These are phyloP conservation scores for Eupithecia pulchellata DNA, from an alignment of 2,888 invertebrate species.

Conservation along the genomic window DNA sequence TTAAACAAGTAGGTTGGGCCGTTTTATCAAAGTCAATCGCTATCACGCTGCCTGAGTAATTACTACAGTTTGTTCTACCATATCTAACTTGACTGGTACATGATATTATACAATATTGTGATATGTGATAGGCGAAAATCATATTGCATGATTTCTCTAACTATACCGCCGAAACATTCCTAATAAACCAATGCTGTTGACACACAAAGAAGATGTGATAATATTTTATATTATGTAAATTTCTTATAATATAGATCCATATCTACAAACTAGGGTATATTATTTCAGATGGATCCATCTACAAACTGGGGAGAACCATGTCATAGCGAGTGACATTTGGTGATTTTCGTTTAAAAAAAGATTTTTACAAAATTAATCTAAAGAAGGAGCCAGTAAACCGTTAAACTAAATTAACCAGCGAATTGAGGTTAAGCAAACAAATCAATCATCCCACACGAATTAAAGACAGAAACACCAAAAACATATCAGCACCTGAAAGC, in stretches of 20 bases:
- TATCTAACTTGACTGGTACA: conserved; percentile 18
- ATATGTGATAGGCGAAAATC: not conserved
- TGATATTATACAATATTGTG: conserved; percentile 9
- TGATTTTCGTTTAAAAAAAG: too few relatives aligned
- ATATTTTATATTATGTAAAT: too few relatives aligned
- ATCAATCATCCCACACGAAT: conserved; percentile 6
- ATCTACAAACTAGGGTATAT: too few relatives aligned
- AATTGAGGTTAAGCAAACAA: conserved; percentile 1
- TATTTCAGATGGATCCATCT: too few relatives aligned
- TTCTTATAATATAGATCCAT: too few relatives aligned
- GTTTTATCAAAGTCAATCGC: conserved; percentile 85
- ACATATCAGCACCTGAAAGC: conserved; percentile 3
- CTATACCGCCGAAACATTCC: not conserved
- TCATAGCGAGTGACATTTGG: too few relatives aligned
- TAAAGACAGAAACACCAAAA: conserved; percentile 7
- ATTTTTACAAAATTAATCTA: not conserved
- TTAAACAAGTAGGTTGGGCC: conserved; percentile 84
- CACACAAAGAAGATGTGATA: not conserved
- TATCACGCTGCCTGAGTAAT: conserved; percentile 82
- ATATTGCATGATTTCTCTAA: not conserved
- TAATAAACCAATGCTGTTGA: not conserved
- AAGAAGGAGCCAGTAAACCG: not conserved
- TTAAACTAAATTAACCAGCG: not conserved
- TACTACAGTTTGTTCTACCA: conserved; percentile 55
- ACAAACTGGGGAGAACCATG: too few relatives aligned